Base-by-base conservation (phyloP, 1,140 invertebrate species). In the Drosophila ficusphila region DNA sequence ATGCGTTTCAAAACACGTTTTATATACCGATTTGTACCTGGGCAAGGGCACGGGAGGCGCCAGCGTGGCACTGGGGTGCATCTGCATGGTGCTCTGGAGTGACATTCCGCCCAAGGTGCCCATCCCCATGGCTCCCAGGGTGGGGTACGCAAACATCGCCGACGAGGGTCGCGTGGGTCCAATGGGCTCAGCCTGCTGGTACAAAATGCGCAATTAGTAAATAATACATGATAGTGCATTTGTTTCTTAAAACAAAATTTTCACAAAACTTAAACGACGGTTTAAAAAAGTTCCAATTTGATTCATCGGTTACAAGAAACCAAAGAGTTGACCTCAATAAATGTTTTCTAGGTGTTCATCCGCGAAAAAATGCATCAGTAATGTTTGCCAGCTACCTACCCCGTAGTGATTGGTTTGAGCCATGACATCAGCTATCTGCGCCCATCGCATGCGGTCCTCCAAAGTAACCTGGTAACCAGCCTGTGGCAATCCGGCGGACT, bases 381-480 rank as follows among this genome's bases (percentile, higher is more conserved):
- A 21, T 18, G 16, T 1, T 2, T 3, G 21, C 2, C 23, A 8
- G 19, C 14, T 44, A 56, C 93, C 93, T 91, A 96, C 95, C 74
- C 95, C 96, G 81, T 97, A 97, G 81, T 97, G 94, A 92, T 96
- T 97, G 0, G 95, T 94, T 60, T 96, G 94, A 0, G 95, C 95
- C 94, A 96, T 96, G 1, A 96, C 96, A 73, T 97, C 96, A 2
- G 95, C 95, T 25, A 97, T 95, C 73, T 97, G 96, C 0, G 96
- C 96, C 96, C 96, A 97, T 4, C 95, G 90, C 92, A 96, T 93
- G 38, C 96, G 92, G 71, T 96, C 96, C 76, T 96, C 95, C 25
- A 96, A 67, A 0, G 95, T 94, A 3, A 96, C 93, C 91, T 95
- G 93, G 90, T 94, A 96, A 58, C 92, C 95, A 23, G 92, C 94